Conservation (phyloP, 2,113 vertebrate genomes). For the Podarcis cretensis region DNA sequence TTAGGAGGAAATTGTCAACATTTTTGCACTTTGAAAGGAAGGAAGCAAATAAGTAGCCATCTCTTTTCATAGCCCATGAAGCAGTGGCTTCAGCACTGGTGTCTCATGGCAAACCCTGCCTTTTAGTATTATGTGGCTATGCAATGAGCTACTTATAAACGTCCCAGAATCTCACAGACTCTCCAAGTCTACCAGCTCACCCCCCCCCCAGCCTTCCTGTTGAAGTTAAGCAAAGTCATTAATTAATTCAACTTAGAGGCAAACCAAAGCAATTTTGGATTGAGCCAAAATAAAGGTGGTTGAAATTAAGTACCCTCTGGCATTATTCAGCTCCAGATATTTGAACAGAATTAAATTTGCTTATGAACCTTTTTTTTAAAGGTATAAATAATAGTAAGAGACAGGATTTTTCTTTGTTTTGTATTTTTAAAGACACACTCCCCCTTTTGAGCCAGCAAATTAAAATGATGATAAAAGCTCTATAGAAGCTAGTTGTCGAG, state of each 20-base stretch:
- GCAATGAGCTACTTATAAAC: neutral
- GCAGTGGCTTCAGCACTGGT: neutral
- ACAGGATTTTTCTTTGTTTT: neutral
- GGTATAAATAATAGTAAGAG: neutral
- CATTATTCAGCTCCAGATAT: constrained; percentile 52
- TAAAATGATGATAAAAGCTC: constrained; percentile 56
- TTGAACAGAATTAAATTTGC: constrained; percentile 42
- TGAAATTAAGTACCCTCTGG: rapidly evolving
- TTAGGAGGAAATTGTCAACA: too few relatives aligned
- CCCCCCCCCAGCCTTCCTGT: neutral
- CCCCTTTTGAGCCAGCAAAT: constrained; percentile 59
- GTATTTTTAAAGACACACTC: constrained; percentile 28
- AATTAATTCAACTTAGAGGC: neutral
- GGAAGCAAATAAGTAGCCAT: neutral
- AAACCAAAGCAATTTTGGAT: constrained; percentile 12
- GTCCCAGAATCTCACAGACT: neutral
- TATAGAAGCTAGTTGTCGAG: constrained; percentile 36
- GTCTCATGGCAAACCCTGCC: neutral
- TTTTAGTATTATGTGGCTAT: neutral
- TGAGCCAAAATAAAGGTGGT: neutral
- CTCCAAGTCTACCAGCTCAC: neutral
- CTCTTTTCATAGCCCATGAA: neutral
- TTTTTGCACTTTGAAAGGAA: too few relatives aligned
- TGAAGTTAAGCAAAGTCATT: neutral
- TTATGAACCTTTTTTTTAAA: neutral